Base-by-base conservation (phyloP, 2,888 invertebrate species). In the Luperina testacea region DNA sequence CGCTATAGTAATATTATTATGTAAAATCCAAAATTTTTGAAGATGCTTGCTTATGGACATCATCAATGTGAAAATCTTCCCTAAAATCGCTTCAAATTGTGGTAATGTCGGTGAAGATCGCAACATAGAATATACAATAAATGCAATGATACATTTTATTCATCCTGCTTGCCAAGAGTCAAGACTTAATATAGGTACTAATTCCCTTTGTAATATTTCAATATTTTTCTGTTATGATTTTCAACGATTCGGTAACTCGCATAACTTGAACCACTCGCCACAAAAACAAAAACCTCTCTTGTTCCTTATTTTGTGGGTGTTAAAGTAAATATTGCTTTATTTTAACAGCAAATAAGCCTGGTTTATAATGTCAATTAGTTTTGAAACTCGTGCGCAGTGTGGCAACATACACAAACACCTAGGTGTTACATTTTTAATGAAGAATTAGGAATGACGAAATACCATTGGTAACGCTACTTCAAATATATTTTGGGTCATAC, bases 321-420 rank as follows among this genome's bases (percentile, higher is more conserved):
- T 80, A 87, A 81, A 80, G 84, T 82, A 73, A 87, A 84, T 73
- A 88, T 85, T 82, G 59, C 63, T 38, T 80, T 76, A 77, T 78
- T 75, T 77, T 32, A 67, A 68, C 59, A 13, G 71, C 24, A 78
- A 80, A 77, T 17, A 75, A 53, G 63, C 13, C 17, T 67, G 72
- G n/a, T 74, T 24, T 48, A 61, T 17, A 69, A 79, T 81, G 72
- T 38, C 83, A 81, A 84, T 88, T 79, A 73, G 78, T 81, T 77
- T 69, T 24, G 65, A 79, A 86, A 88, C 87, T 84, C 86, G 68
- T 86, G 84, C 78, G 57, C 73, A 83, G 32, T 80, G 79, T 81
- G 75, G 78, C 53, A 80, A 82, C 59, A 59, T 2, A 57, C 45
- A 59, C 68, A 20, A 76, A 80, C 65, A 84, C 64, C 65, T 75